Conservation (phyloP, 2,797 vertebrate species). For the Sebastolobus alascanus region DNA sequence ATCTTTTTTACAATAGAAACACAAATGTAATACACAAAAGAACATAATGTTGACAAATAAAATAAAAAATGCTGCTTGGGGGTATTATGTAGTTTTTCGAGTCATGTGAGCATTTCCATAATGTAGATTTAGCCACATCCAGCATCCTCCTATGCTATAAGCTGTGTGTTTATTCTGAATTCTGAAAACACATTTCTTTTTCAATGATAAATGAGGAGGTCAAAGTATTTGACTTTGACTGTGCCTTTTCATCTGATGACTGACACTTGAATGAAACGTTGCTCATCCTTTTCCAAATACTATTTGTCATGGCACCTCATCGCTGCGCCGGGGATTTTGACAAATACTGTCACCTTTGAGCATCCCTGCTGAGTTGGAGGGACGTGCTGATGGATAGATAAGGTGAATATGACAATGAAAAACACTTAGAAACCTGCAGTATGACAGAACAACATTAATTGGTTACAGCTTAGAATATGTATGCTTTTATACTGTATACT, state of each 20-base stretch:
- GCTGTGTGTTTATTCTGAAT: background rate
- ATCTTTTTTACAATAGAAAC: background rate
- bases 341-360: slow-evolving; percentile 32
- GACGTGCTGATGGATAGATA: slow-evolving; percentile 1
- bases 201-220: slow-evolving; percentile 1
- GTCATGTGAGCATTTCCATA: background rate
- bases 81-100: background rate
- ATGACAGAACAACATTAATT: background rate
- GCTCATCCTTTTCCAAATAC: slow-evolving; percentile 18
- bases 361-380: slow-evolving; percentile 3
- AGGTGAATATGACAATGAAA: background rate
- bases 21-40: background rate
- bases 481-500: no score
- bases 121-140: background rate
- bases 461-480: background rate
- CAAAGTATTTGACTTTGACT: slow-evolving; percentile 11
- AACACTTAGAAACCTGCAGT: slow-evolving; percentile 5
- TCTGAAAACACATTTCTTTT: background rate
- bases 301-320: slow-evolving; percentile 19
- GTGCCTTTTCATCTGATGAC: slow-evolving; percentile 12
- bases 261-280: slow-evolving; percentile 31
- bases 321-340: slow-evolving; percentile 8
- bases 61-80: background rate
- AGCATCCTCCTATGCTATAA: background rate
- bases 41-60: background rate